Conservation (phyloP, 2,888 invertebrate genomes). For the Dynastes tityus region DNA sequence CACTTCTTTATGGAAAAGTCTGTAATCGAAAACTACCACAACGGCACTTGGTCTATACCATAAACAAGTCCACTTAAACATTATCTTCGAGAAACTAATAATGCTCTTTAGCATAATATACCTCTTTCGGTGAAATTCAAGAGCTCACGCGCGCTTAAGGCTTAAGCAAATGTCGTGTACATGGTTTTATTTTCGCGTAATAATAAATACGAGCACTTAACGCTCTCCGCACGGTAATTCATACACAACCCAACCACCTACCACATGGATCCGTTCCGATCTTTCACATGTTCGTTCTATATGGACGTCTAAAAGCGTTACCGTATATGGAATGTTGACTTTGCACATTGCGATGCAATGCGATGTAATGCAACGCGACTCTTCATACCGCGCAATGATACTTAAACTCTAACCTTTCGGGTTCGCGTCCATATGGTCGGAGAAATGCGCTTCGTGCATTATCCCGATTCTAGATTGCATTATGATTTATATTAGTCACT, state of each 20-base stretch:
- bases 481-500: conserved; percentile 31
- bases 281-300: conserved; percentile 27
- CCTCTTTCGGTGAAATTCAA: neutral
- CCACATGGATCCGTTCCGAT: conserved; percentile 12
- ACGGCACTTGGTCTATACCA: too few species aligned
- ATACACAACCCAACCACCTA: conserved; percentile 6
- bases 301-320: conserved; percentile 41
- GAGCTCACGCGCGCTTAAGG: too few species aligned
- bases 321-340: conserved; percentile 51
- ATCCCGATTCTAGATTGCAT: conserved; percentile 40
- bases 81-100: neutral
- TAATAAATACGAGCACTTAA: conserved; percentile 19
- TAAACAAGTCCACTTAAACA: neutral
- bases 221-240: conserved; percentile 8
- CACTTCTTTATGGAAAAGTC: too few species aligned
- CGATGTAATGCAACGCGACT: conserved; percentile 34
- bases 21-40: too few species aligned
- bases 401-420: conserved; percentile 50
- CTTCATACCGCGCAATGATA: conserved; percentile 39
- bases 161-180: neutral
- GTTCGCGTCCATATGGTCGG: conserved; percentile 41
- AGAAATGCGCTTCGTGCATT: conserved; percentile 33
- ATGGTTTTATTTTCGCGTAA: conserved; percentile 3
- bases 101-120: neutral
- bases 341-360: conserved; percentile 48